Conservation (phyloP, 2,113 vertebrate genomes). For the Artemisiospiza belli region DNA sequence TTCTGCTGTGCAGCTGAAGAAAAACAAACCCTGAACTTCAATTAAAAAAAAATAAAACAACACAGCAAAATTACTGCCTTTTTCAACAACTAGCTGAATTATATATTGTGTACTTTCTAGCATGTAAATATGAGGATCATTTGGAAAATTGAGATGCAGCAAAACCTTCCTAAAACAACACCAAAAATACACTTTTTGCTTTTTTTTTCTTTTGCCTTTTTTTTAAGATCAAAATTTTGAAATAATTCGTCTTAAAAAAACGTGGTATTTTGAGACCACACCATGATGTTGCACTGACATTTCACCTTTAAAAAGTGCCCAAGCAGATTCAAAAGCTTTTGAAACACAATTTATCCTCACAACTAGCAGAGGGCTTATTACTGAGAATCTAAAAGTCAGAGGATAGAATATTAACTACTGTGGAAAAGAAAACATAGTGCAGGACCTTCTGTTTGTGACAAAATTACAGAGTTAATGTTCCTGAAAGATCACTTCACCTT, state of each 20-base stretch:
- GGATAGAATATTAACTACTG: conserved; percentile 61
- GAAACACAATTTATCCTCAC: conserved; percentile 56
- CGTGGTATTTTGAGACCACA: background rate
- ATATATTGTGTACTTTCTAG: background rate
- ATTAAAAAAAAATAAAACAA: conserved; percentile 51
- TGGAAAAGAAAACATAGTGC: conserved; percentile 75
- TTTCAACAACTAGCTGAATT: conserved; percentile 44
- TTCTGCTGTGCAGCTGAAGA: conserved; percentile 60
- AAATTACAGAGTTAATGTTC: conserved; percentile 83
- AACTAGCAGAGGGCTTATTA: conserved; percentile 61
- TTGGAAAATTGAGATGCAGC: background rate
- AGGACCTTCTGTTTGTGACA: conserved; percentile 82
- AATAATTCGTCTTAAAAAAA: background rate
- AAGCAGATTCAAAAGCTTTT: conserved; percentile 50
- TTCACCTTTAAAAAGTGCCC: conserved; percentile 52
- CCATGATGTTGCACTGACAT: conserved; percentile 4
- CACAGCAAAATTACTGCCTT: conserved; percentile 43
- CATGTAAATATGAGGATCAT: conserved; percentile 31
- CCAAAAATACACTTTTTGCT: background rate
- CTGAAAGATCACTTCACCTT: conserved; percentile 85
- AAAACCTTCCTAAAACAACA: background rate
- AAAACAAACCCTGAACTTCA: conserved; percentile 65
- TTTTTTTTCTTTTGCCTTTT: background rate
- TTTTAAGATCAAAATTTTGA: background rate
- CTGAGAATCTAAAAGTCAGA: conserved; percentile 65